phyloP scores from a whole-genome alignment of 2,113 vertebrate genomes.

The Bombycilla garrulus region DNA sequence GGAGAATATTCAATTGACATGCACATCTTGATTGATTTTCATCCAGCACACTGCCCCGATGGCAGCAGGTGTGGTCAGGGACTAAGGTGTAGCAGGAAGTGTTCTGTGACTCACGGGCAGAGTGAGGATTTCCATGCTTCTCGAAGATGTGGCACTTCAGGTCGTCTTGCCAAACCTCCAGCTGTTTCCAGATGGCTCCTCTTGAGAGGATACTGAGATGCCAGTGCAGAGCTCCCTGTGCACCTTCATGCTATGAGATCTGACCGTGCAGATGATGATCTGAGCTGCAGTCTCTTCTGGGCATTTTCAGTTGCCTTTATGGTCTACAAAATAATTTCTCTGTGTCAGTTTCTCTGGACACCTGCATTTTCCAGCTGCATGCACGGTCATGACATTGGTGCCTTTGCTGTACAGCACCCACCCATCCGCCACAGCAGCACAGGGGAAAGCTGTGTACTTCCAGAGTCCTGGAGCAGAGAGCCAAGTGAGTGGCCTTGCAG shows the following conservation, averaged over 20 bases:
- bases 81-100: not conserved
- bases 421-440: not conserved
- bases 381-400: accelerated
- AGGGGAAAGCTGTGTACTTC: not conserved
- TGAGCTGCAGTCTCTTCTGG: not conserved
- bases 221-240: not conserved
- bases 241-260: accelerated
- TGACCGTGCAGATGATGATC: not conserved
- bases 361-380: accelerated
- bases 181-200: not conserved
- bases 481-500: not conserved
- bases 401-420: not conserved
- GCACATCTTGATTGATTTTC: not conserved
- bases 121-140: not conserved
- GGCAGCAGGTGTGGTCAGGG: not conserved
- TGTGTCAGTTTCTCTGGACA: not conserved
- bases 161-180: not conserved
- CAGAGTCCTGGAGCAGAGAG: not conserved
- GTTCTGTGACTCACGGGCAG: accelerated
- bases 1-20: accelerated
- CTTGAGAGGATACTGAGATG: not conserved
- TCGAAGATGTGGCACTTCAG: accelerated
- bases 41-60: not conserved
- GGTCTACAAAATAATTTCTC: not conserved
- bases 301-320: not conserved